phyloP scores from a whole-genome alignment of 2,888 invertebrate genomes.

The Drosophila maculinotata region DNA sequence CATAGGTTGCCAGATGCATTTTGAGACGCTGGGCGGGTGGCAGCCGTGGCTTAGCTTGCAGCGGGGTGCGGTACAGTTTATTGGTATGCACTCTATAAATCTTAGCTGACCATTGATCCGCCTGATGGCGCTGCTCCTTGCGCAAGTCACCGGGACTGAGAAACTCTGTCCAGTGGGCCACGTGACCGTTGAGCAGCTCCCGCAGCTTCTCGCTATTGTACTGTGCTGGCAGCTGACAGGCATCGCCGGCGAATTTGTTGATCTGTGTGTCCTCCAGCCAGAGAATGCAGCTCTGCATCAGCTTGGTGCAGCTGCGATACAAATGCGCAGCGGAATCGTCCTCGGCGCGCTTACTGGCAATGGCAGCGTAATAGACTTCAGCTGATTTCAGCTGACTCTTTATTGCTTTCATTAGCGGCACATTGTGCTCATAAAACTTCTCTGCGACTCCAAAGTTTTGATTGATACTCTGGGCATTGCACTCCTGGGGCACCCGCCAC shows the following conservation, averaged over 20 bases:
- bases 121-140: slow-evolving; percentile 86
- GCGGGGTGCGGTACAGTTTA: slow-evolving; percentile 58
- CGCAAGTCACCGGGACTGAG: slow-evolving; percentile 87
- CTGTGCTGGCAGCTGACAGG: slow-evolving; percentile 88
- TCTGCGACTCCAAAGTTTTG: slow-evolving; percentile 88
- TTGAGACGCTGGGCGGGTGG: slow-evolving; percentile 87
- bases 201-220: slow-evolving; percentile 89
- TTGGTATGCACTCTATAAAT: slow-evolving; percentile 84
- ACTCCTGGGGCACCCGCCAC: slow-evolving; percentile 86
- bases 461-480: slow-evolving; percentile 74
- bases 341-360: slow-evolving; percentile 85
- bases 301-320: slow-evolving; percentile 84
- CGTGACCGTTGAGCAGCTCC: slow-evolving; percentile 87
- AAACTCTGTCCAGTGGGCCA: slow-evolving; percentile 89
- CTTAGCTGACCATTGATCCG: slow-evolving; percentile 87
- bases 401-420: slow-evolving; percentile 89
- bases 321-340: slow-evolving; percentile 81
- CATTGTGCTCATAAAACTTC: slow-evolving; percentile 90
- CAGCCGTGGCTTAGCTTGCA: slow-evolving; percentile 69
- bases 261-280: slow-evolving; percentile 93
- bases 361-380: slow-evolving; percentile 86
- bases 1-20: slow-evolving; percentile 88
- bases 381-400: slow-evolving; percentile 89
- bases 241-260: slow-evolving; percentile 86
- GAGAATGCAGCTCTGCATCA: slow-evolving; percentile 88